Conservation (phyloP, 2,888 invertebrate genomes). For the Palloptera scutellata region DNA sequence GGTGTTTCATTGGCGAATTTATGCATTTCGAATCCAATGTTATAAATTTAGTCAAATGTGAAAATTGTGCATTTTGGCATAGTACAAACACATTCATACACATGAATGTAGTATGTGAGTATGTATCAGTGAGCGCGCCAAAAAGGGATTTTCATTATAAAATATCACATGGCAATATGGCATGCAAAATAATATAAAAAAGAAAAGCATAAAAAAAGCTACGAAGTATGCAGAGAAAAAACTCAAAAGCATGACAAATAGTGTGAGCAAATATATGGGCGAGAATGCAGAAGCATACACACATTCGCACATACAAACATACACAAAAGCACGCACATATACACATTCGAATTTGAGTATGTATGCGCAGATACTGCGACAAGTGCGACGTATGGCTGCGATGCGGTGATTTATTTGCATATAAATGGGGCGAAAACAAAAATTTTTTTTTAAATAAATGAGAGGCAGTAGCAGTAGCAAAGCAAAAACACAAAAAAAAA, state of each 20-base stretch:
- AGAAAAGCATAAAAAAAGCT: constrained; percentile 25
- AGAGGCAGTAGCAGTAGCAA: neutral
- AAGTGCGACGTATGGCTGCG: constrained; percentile 41
- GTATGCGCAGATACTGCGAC: constrained; percentile 23
- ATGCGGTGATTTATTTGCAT: constrained; percentile 58
- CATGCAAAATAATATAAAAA: constrained; percentile 36
- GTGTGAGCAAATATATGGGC: constrained; percentile 51
- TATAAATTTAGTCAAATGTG: constrained; percentile 61
- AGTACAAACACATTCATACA: constrained; percentile 33
- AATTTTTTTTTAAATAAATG: constrained; percentile 19
- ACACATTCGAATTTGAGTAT: too few relatives aligned
- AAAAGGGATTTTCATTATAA: constrained; percentile 60
- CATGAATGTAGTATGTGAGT: constrained; percentile 5
- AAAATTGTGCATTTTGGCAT: constrained; percentile 58
- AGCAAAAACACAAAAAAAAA: neutral
- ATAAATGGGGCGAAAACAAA: constrained; percentile 49
- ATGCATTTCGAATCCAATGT: constrained; percentile 56
- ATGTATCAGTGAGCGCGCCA: neutral
- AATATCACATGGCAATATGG: constrained; percentile 51
- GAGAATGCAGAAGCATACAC: neutral
- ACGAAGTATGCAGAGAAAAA: constrained; percentile 17
- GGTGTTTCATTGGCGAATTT: constrained; percentile 62
- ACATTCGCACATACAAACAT: constrained; percentile 12
- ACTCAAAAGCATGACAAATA: constrained; percentile 58
- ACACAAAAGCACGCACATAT: constrained; percentile 8